Conservation (phyloP, 1,140 invertebrate genomes). For the Agrilus planipennis region DNA sequence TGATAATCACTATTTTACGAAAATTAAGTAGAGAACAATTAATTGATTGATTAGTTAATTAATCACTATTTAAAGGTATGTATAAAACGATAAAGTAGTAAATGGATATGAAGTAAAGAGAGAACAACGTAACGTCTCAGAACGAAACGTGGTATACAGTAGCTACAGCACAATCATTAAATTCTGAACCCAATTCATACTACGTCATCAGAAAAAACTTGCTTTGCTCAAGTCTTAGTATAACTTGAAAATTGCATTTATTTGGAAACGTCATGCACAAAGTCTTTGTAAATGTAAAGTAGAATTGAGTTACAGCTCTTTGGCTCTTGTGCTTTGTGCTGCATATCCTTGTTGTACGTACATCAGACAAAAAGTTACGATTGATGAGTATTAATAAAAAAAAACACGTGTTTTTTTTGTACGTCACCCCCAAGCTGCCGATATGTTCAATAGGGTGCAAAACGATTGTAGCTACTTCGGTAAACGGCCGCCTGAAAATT, state of each 20-base stretch:
- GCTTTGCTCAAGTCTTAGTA: too few species aligned
- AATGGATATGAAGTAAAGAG: conserved; percentile 25
- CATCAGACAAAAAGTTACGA: conserved; percentile 26
- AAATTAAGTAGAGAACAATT: too few species aligned
- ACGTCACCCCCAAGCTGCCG: conserved; percentile 29
- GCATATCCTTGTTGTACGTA: conserved; percentile 27
- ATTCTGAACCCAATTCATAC: conserved; percentile 19
- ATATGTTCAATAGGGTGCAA: conserved; percentile 76
- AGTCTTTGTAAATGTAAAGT: too few species aligned
- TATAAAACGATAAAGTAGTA: conserved; percentile 11
- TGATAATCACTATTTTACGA: conserved; percentile 5
- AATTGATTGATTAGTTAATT: too few species aligned
- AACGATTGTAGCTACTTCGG: conserved; percentile 90
- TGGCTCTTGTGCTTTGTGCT: conserved; percentile 24
- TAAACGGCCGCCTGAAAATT: conserved; percentile 74
- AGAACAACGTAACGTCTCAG: conserved; percentile 22
- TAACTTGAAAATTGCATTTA: too few species aligned
- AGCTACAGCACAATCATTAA: conserved; percentile 28
- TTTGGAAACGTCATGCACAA: too few species aligned
- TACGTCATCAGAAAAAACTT: conserved; percentile 31
- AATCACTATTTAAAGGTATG: too few species aligned
- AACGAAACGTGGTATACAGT: conserved; percentile 24
- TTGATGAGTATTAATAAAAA: conserved; percentile 18
- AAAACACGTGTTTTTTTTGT: too few species aligned
- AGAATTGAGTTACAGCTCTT: conserved; percentile 36